These are phyloP conservation scores for Amia ocellicauda DNA, from an alignment of 2,113 vertebrate genomes.

Conservation along the genomic window DNA sequence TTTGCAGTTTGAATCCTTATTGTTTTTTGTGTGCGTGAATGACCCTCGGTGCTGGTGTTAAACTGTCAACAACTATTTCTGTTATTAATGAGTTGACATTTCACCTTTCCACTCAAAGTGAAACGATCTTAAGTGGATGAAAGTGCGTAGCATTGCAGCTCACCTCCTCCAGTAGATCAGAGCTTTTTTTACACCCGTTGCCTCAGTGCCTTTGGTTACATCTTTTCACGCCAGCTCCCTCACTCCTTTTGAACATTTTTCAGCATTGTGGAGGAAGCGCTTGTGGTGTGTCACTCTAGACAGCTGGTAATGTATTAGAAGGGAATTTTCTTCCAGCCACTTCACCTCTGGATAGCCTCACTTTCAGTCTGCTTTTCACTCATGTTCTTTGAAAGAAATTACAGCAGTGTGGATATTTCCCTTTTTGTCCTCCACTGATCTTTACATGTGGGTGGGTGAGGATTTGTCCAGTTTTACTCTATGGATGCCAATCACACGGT, in stretches of 20 bases:
- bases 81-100: neutral
- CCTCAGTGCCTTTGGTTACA: neutral
- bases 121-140: conserved; percentile 1
- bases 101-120: neutral
- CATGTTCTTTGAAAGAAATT: no score
- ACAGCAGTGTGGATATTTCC: no score
- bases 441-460: no score
- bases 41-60: no score
- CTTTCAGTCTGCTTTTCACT: neutral
- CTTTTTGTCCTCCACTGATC: no score
- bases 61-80: neutral
- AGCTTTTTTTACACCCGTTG: neutral
- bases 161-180: no score
- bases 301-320: neutral
- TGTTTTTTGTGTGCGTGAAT: no score
- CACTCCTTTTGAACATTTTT: neutral
- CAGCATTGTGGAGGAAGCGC: neutral
- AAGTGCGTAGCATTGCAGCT: neutral
- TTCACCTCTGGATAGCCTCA: conserved; percentile 1
- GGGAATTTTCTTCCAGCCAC: no score
- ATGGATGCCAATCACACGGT: no score
- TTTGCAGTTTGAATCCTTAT: no score
- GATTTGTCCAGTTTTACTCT: no score
- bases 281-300: neutral
- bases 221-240: neutral